Base-by-base conservation (phyloP, 2,888 invertebrate species). In the Elaeidobius kamerunicus region DNA sequence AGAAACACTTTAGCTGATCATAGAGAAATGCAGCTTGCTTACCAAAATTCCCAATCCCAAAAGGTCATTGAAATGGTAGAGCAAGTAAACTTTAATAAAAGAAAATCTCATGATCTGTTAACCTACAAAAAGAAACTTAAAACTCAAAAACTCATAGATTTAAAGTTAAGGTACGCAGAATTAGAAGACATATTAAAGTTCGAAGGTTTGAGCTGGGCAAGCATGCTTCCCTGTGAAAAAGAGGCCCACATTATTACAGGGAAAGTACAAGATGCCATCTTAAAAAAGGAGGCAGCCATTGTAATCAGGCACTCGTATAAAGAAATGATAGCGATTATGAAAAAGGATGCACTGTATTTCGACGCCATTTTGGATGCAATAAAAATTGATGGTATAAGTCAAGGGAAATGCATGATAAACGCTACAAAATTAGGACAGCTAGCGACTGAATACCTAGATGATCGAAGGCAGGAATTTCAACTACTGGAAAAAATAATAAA, bases 371-470 rank as follows among this genome's bases (percentile, higher is more conserved):
- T 85, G 46, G 76, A 76, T 28, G 77, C 79, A 1, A 67, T 85
- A 39, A 76, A 78, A 61, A 64, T 76, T 18, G 84, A 86, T 64
- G 79, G 79, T 53, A 69, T 76, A 32, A 75, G 75, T 7, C 85
- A 85, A 69, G 79, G 81, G 35, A 78, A 78, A 62, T 78, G 84
- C 55, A 74, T 85, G 61, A 76, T 82, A 67, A 79, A 78, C 16
- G 80, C 83, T 1, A 83, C 82, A 0, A 76, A 80, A 62, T 78
- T 85, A 74, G 84, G 85, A 0, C 84, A 85, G 63, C 69, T 84
- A 1, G 84, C 83, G 1, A 78, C 80, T 60, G 84, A 85, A 65
- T 82, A 84, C 65, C 70, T 84, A 18, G 82, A 84, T 45, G 82
- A 84, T 58, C 73, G 82, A 44, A 79, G 79, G 56, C 76, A 75